Percentiles rank a stretch among this genome's conserved stretches.
Conservation (phyloP, 1,140 invertebrate species). For the Leptestheria dahalacensis region DNA sequence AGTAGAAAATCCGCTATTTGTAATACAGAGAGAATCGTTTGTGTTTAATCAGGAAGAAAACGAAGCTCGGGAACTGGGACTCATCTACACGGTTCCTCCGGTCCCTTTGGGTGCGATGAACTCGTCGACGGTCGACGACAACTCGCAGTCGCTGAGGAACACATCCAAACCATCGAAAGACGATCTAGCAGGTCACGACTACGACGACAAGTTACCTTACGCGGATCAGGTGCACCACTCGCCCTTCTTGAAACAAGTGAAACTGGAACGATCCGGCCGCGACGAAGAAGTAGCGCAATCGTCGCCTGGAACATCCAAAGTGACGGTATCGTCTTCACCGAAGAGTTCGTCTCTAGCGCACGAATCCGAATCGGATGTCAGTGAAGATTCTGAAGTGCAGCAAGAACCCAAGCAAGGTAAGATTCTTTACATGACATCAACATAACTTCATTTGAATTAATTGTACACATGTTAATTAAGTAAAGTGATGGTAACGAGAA, state of each 20-base stretch:
- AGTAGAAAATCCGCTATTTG: not conserved
- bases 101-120: not conserved
- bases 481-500: too few species aligned
- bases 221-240: not conserved
- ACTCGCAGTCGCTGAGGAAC: not conserved
- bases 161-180: not conserved
- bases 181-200: not conserved
- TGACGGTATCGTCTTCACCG: not conserved
- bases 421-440: not conserved
- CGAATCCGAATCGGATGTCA: not conserved
- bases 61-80: conserved; percentile 82
- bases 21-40: not conserved
- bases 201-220: not conserved
- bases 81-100: conserved; percentile 48
- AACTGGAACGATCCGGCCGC: not conserved
- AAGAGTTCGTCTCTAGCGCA: not conserved
- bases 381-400: not conserved
- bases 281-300: not conserved
- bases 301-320: not conserved
- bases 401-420: not conserved
- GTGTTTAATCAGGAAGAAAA: conserved; percentile 66
- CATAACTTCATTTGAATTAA: not conserved
- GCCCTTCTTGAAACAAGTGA: not conserved
- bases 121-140: not conserved
- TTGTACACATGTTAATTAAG: too few species aligned